Conservation (phyloP, 2,113 vertebrate genomes). For the human (Homo sapiens) region DNA sequence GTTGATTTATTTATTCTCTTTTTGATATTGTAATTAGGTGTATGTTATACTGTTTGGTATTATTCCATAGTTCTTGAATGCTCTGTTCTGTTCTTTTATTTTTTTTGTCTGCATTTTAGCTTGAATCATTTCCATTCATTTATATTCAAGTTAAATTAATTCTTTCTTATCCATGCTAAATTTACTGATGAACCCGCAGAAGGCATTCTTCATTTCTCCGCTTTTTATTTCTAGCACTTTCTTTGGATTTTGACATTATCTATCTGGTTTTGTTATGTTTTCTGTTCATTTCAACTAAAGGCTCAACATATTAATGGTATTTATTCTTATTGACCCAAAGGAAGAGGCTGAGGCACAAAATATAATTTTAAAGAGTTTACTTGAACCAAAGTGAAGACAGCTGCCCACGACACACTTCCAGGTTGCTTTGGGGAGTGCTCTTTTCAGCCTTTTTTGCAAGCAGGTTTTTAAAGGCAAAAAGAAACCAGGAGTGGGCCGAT, state of each 20-base stretch:
- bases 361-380: neutral
- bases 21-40: neutral
- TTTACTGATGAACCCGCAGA: neutral
- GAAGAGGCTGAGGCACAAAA: neutral
- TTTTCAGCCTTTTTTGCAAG: neutral
- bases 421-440: neutral
- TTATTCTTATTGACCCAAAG: neutral
- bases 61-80: neutral
- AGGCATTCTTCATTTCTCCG: neutral
- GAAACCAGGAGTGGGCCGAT: neutral
- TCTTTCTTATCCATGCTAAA: neutral
- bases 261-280: neutral
- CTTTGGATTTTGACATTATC: neutral
- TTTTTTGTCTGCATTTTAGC: neutral
- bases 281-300: neutral
- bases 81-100: neutral
- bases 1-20: neutral
- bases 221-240: neutral
- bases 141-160: neutral
- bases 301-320: neutral
- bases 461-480: neutral
- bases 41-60: neutral
- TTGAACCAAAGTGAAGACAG: neutral
- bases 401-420: neutral
- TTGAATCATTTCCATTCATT: neutral